These are phyloP conservation scores for Petrocephalus microphthalmus DNA, from an alignment of 2,113 vertebrate species.

Conservation along the genomic window DNA sequence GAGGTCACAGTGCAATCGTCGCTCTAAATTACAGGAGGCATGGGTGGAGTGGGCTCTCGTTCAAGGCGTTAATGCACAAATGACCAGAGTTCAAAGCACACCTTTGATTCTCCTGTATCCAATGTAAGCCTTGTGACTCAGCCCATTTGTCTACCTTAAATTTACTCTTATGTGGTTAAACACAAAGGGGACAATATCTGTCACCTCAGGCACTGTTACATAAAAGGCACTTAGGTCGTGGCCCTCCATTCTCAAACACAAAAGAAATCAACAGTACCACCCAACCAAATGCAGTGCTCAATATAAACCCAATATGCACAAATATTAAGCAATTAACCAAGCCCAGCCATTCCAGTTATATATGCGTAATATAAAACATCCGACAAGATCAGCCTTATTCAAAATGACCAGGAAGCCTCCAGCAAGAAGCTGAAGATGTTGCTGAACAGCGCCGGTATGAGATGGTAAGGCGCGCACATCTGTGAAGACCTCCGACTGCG, in stretches of 20 bases:
- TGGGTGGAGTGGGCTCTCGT: background rate
- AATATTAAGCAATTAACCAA: background rate
- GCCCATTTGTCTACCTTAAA: background rate
- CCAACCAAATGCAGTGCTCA: background rate
- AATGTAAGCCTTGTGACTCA: background rate
- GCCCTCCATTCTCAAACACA: background rate
- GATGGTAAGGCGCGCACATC: background rate
- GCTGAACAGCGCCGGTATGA: background rate
- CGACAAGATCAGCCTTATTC: background rate
- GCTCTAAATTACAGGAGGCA: background rate
- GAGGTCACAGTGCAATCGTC: background rate
- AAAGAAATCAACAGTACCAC: background rate
- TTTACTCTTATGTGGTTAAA: background rate
- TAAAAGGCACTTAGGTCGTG: background rate
- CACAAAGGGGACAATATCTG: background rate
- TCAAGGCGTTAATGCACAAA: background rate
- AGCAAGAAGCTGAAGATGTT: background rate
- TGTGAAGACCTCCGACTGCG: background rate
- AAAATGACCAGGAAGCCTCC: background rate
- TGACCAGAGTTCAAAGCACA: background rate
- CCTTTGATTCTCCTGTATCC: background rate
- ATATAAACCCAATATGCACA: background rate
- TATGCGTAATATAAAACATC: background rate
- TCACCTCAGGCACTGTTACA: conserved; percentile 15
- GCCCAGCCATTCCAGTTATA: background rate